Evolutionary conservation across 2,113 vertebrate genomes (phyloP).

Genomic region (Sander lucioperca): DNA sequence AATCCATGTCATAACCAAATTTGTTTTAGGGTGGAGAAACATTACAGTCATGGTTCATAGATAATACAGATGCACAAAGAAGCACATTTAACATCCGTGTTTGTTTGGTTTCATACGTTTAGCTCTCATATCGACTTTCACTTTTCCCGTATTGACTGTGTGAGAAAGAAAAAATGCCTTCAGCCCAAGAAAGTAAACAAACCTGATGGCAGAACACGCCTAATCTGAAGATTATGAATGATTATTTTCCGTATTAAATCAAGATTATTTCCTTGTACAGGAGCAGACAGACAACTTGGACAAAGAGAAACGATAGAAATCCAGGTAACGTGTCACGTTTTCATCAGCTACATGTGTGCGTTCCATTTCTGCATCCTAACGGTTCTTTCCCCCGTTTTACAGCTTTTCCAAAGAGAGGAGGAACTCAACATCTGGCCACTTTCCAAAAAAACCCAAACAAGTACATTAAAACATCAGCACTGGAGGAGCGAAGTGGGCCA

Average conservation of each 20-base stretch:
- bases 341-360: fast-evolving
- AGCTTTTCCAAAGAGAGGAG: conserved; percentile 9
- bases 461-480: conserved; percentile 13
- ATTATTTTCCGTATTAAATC: background rate
- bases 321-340: conserved; percentile 40
- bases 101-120: conserved; percentile 14
- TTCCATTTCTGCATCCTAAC: background rate
- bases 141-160: conserved; percentile 7
- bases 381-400: background rate
- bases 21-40: conserved; percentile 34
- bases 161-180: background rate
- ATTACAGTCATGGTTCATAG: background rate
- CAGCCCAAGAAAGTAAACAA: background rate
- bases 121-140: conserved; percentile 9
- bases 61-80: background rate
- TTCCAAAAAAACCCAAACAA: conserved; percentile 24
- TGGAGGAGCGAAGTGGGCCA: background rate
- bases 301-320: conserved; percentile 52
- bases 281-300: conserved; percentile 32
- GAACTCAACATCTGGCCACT: conserved; percentile 31
- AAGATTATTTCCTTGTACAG: conserved; percentile 31
- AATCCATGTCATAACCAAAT: conserved; percentile 6
- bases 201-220: background rate
- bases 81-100: conserved; percentile 22
- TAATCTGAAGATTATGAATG: background rate